Conservation (phyloP, 2,888 invertebrate species). For the Unio pictorum region DNA sequence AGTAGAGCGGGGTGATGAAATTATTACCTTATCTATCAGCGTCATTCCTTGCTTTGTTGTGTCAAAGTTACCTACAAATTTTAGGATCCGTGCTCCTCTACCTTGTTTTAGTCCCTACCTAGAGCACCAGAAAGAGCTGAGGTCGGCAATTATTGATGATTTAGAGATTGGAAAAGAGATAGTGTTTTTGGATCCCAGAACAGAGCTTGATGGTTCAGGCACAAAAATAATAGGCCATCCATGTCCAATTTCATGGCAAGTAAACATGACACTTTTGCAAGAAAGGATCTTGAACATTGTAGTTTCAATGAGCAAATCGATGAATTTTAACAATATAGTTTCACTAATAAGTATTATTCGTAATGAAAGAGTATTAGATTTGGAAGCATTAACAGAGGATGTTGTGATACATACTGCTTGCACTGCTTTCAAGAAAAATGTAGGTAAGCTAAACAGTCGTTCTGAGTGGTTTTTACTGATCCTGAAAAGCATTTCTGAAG, state of each 20-base stretch:
- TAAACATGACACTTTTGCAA: too few species aligned
- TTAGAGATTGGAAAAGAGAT: slow-evolving; percentile 36
- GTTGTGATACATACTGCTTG: slow-evolving; percentile 39
- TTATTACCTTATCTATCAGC: slow-evolving; percentile 27
- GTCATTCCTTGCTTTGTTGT: slow-evolving; percentile 36
- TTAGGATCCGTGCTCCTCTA: slow-evolving; percentile 35
- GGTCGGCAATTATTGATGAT: slow-evolving; percentile 22
- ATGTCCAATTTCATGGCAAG: not conserved
- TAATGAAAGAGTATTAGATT: slow-evolving; percentile 20
- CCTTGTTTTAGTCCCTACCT: slow-evolving; percentile 39
- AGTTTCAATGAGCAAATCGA: not conserved
- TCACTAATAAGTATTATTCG: slow-evolving; percentile 36
- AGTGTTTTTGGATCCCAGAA: slow-evolving; percentile 35
- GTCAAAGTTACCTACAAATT: slow-evolving; percentile 32
- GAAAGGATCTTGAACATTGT: too few species aligned
- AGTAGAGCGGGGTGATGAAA: not conserved
- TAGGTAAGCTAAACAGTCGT: slow-evolving; percentile 25
- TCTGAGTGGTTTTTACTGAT: slow-evolving; percentile 35
- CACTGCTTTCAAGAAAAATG: slow-evolving; percentile 31
- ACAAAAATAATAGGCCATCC: not conserved
- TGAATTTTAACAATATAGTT: slow-evolving; percentile 35
- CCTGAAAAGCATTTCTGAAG: slow-evolving; percentile 23
- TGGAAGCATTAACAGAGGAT: slow-evolving; percentile 31
- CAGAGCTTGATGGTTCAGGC: slow-evolving; percentile 12
- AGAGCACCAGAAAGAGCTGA: slow-evolving; percentile 32